Evolutionary conservation across 2,113 vertebrate species (phyloP).

Genomic region (Oxygymnocypris stewartii): DNA sequence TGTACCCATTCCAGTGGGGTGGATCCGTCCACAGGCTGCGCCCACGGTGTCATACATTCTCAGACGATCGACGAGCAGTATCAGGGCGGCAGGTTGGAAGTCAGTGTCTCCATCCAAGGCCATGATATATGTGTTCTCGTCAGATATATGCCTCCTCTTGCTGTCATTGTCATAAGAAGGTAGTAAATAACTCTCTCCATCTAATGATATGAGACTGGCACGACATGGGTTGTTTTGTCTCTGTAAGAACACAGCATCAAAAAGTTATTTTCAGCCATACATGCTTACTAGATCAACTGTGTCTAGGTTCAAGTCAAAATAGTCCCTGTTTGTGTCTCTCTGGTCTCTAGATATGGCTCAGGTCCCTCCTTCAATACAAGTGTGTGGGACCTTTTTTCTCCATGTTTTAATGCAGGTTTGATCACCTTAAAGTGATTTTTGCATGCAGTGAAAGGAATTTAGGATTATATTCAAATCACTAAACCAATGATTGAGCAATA

Average conservation of each 20-base stretch:
- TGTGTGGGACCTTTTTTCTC: not conserved
- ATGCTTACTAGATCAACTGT: not conserved
- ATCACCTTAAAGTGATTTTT: not conserved
- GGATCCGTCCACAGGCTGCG: slow-evolving; percentile 82
- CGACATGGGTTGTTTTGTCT: slow-evolving; percentile 62
- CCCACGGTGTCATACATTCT: slow-evolving; percentile 78
- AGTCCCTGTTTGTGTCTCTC: no score
- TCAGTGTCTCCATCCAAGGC: slow-evolving; percentile 83
- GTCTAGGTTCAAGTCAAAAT: not conserved
- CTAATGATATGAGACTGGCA: slow-evolving; percentile 70
- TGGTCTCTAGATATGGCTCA: not conserved
- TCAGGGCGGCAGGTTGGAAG: slow-evolving; percentile 78
- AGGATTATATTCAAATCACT: not conserved
- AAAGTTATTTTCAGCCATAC: not conserved
- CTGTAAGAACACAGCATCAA: slow-evolving; percentile 49
- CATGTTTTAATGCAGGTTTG: not conserved
- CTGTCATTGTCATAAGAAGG: slow-evolving; percentile 67
- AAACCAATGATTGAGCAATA: not conserved
- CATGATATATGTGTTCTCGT: slow-evolving; percentile 78
- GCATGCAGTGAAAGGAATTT: no score
- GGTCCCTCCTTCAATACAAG: not conserved
- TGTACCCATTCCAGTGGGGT: slow-evolving; percentile 82
- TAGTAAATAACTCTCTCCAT: slow-evolving; percentile 67
- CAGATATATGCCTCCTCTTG: slow-evolving; percentile 72
- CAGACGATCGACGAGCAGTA: slow-evolving; percentile 78